phyloP scores from a whole-genome alignment of 2,888 invertebrate genomes.

The Bibio marci region DNA sequence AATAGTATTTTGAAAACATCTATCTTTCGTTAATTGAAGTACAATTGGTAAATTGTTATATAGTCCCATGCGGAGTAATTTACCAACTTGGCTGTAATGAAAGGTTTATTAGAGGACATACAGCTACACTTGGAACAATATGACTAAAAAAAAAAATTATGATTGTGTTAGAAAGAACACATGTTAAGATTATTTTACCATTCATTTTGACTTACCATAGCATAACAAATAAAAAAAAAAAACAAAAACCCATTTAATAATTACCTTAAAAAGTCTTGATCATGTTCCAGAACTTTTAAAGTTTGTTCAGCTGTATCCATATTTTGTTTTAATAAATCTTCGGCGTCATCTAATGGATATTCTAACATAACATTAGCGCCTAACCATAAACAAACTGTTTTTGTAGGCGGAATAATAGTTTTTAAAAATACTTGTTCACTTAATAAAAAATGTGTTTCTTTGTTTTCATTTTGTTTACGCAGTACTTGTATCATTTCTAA shows the following conservation, averaged over 20 bases:
- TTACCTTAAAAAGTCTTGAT: slow-evolving; percentile 78
- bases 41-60: too few species aligned
- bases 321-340: slow-evolving; percentile 64
- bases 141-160: not conserved
- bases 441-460: slow-evolving; percentile 73
- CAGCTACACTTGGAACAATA: too few species aligned
- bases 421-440: slow-evolving; percentile 80
- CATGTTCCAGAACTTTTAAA: slow-evolving; percentile 71
- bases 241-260: not conserved
- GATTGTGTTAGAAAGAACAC: too few species aligned
- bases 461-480: slow-evolving; percentile 57
- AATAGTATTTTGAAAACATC: too few species aligned
- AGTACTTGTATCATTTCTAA: slow-evolving; percentile 83
- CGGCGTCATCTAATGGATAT: slow-evolving; percentile 82
- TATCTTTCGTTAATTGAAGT: too few species aligned
- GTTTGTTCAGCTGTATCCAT: slow-evolving; percentile 70
- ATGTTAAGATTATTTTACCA: too few species aligned
- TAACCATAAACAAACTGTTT: slow-evolving; percentile 70
- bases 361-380: slow-evolving; percentile 96
- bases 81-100: too few species aligned
- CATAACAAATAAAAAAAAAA: not conserved
- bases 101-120: too few species aligned
- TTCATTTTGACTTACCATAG: too few species aligned
- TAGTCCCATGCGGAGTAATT: too few species aligned
- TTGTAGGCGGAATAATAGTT: slow-evolving; percentile 75